A percentile compares a stretch with the other conserved stretches of the same genome.
Conservation (phyloP, 2,113 vertebrate genomes). For the Antigone vipio region DNA sequence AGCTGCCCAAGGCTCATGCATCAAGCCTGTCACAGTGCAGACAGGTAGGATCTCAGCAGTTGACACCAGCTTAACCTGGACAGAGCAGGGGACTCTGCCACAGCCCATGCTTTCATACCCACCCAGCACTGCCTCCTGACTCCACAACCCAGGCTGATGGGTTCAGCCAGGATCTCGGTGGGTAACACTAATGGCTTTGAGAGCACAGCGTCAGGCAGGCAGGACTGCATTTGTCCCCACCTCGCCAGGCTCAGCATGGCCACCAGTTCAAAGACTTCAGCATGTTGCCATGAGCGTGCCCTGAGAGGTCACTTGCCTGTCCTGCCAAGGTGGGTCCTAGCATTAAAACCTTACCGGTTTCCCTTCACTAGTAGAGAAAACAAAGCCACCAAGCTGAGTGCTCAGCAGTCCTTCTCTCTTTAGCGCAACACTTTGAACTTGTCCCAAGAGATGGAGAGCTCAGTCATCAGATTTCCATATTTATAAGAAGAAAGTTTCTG, state of each 20-base stretch:
- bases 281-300: rapidly evolving
- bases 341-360: background rate
- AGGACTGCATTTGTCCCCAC: background rate
- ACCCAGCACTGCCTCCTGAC: background rate
- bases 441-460: background rate
- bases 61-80: background rate
- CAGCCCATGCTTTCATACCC: background rate
- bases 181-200: rapidly evolving
- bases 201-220: rapidly evolving
- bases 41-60: rapidly evolving
- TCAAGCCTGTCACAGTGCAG: background rate
- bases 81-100: background rate
- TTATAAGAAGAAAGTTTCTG: conserved; percentile 45
- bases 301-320: background rate
- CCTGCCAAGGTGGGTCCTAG: background rate
- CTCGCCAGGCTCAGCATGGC: rapidly evolving
- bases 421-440: background rate
- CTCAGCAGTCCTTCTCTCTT: background rate
- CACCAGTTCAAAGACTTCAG: background rate
- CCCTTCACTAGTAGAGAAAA: background rate
- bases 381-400: background rate
- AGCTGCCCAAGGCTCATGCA: background rate
- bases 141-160: background rate
- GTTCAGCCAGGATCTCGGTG: background rate
- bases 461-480: conserved; percentile 40